Percentiles rank a stretch among this genome's conserved stretches.
These are phyloP conservation scores for Gambusia affinis DNA, from an alignment of 2,113 vertebrate species.

Conservation along the genomic window DNA sequence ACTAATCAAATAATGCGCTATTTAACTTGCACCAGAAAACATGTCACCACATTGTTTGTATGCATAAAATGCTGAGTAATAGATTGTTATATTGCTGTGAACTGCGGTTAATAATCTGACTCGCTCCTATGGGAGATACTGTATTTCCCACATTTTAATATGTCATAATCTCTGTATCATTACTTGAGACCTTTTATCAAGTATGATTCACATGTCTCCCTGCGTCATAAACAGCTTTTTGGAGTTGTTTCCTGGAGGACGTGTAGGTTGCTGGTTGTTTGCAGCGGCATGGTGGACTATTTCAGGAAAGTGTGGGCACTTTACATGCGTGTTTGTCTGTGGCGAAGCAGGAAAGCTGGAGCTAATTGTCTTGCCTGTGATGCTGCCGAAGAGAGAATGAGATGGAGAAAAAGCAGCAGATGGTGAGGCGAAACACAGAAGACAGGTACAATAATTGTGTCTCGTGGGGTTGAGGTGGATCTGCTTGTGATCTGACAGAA, in stretches of 20 bases:
- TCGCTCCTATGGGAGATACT: background rate
- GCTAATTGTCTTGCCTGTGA: conserved; percentile 35
- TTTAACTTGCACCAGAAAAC: background rate
- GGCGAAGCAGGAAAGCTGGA: conserved; percentile 26
- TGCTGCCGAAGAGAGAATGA: conserved; percentile 25
- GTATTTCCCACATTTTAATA: background rate
- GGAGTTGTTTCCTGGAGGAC: background rate
- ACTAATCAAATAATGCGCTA: background rate
- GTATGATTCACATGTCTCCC: background rate
- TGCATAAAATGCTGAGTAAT: background rate
- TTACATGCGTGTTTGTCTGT: conserved; percentile 20
- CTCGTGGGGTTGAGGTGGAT: conserved; percentile 35
- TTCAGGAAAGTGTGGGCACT: conserved; percentile 17
- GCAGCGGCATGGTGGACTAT: background rate
- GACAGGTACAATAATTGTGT: conserved; percentile 55
- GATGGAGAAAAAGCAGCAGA: conserved; percentile 17
- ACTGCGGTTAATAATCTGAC: background rate
- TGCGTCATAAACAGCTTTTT: background rate
- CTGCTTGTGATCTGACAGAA: conserved; percentile 36
- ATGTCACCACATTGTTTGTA: background rate
- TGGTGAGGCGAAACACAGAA: conserved; percentile 34
- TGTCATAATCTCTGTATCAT: background rate
- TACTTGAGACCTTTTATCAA: background rate
- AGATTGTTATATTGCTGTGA: background rate
- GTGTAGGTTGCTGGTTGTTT: background rate